Conservation (phyloP, 2,888 invertebrate species). For the Ormyrus labotus region DNA sequence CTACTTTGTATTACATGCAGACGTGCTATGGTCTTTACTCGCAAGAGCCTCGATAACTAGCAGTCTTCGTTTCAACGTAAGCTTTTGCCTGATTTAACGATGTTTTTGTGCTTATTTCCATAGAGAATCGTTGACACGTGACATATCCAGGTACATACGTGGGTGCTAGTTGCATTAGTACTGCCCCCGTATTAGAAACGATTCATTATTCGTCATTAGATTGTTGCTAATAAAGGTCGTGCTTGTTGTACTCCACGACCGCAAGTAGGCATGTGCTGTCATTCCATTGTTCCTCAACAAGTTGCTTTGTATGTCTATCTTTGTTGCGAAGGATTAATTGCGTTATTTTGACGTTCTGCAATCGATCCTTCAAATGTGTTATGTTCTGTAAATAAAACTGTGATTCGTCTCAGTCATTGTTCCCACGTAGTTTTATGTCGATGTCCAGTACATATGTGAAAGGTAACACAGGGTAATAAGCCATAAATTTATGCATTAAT, state of each 20-base stretch:
- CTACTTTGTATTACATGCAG: constrained; percentile 38
- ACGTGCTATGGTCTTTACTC: constrained; percentile 29
- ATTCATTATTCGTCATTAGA: constrained; percentile 4
- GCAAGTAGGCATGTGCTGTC: constrained; percentile 12
- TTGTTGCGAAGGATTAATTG: background rate
- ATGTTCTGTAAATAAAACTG: constrained; percentile 41
- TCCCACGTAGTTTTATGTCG: constrained; percentile 5
- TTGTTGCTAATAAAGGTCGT: constrained; percentile 3
- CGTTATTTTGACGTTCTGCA: background rate
- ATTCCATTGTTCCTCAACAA: constrained; percentile 15
- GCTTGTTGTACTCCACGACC: background rate
- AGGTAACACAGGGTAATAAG: constrained; percentile 40
- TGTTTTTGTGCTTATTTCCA: constrained; percentile 14
- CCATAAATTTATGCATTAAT: constrained; percentile 20
- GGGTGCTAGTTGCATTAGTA: constrained; percentile 22
- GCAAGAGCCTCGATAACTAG: constrained; percentile 22
- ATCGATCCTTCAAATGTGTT: constrained; percentile 37
- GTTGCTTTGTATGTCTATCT: constrained; percentile 14
- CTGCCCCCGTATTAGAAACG: constrained; percentile 3
- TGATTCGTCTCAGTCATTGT: constrained; percentile 38
- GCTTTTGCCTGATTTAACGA: constrained; percentile 29
- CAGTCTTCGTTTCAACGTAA: constrained; percentile 34
- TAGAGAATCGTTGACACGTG: constrained; percentile 8
- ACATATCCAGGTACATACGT: constrained; percentile 17
- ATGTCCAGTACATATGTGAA: constrained; percentile 21